Evolutionary conservation across 2,797 vertebrate species (phyloP).

Genomic region (Enteromius paludinosus): DNA sequence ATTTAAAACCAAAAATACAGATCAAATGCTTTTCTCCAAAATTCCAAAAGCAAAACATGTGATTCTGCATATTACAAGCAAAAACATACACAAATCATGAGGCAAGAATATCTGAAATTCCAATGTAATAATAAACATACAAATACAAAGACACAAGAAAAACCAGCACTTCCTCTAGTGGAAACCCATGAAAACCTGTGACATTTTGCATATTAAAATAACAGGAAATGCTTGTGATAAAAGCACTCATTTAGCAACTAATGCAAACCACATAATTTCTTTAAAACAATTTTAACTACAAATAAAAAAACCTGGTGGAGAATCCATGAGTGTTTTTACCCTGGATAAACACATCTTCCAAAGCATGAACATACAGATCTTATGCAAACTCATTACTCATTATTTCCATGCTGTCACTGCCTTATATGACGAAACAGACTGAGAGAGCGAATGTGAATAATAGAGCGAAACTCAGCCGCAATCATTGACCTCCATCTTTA

Average conservation of each 20-base stretch:
- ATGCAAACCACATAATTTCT: background rate
- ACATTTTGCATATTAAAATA: background rate
- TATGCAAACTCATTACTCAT: conserved; percentile 1
- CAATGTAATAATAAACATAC: background rate
- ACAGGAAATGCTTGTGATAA: background rate
- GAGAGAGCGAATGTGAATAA: background rate
- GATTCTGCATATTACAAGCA: background rate
- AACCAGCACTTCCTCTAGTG: conserved; percentile 27
- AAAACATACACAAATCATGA: background rate
- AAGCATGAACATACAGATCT: background rate
- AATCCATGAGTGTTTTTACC: background rate
- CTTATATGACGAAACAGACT: background rate
- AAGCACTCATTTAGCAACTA: background rate
- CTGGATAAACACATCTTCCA: background rate
- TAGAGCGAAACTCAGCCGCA: background rate
- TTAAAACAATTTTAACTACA: background rate
- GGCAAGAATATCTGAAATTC: background rate
- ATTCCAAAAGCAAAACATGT: background rate
- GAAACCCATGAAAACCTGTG: conserved; percentile 1
- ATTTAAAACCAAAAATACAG: background rate
- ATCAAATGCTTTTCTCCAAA: background rate
- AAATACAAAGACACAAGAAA: conserved; percentile 11
- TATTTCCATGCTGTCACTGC: conserved; percentile 6
- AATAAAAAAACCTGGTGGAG: background rate
- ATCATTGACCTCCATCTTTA: conserved; percentile 35